Percentiles rank a stretch among this genome's conserved stretches.
phyloP scores from a whole-genome alignment of 2,797 vertebrate genomes.

The Philypnodon macrostomus region DNA sequence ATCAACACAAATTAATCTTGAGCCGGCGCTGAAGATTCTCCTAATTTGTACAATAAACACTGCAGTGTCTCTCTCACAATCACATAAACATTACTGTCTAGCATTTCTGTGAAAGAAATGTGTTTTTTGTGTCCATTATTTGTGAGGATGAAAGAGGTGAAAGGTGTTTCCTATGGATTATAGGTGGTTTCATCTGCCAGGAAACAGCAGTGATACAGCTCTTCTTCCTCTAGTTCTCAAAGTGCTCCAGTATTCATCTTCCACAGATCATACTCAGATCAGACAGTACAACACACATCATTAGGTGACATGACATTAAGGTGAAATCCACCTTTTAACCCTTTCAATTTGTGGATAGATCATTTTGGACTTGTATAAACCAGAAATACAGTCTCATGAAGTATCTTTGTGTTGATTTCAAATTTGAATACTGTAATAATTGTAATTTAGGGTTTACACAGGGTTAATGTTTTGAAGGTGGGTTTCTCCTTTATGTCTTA shows the following conservation, averaged over 20 bases:
- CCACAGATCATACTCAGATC: slow-evolving; percentile 48
- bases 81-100: slow-evolving; percentile 53
- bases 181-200: slow-evolving; percentile 38
- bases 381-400: no score
- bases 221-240: slow-evolving; percentile 57
- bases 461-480: slow-evolving; percentile 29
- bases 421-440: no score
- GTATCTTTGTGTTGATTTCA: no score
- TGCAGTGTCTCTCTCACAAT: slow-evolving; percentile 56
- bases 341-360: slow-evolving; percentile 5
- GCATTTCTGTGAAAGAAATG: slow-evolving; percentile 65
- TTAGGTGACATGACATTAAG: slow-evolving; percentile 25
- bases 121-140: slow-evolving; percentile 61
- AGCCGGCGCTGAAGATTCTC: slow-evolving; percentile 72
- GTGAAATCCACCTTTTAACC: slow-evolving; percentile 34
- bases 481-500: slow-evolving; percentile 40
- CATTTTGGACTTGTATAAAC: neutral
- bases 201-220: slow-evolving; percentile 42
- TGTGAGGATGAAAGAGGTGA: slow-evolving; percentile 47
- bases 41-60: slow-evolving; percentile 85
- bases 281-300: slow-evolving; percentile 28
- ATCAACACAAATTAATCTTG: slow-evolving; percentile 74
- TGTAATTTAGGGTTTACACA: no score
- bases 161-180: slow-evolving; percentile 54
- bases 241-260: slow-evolving; percentile 73